Evolutionary conservation across 1,140 invertebrate species (phyloP), one percentile per base, ranked within the genome.

Genomic region (Liolophura sinensis): DNA sequence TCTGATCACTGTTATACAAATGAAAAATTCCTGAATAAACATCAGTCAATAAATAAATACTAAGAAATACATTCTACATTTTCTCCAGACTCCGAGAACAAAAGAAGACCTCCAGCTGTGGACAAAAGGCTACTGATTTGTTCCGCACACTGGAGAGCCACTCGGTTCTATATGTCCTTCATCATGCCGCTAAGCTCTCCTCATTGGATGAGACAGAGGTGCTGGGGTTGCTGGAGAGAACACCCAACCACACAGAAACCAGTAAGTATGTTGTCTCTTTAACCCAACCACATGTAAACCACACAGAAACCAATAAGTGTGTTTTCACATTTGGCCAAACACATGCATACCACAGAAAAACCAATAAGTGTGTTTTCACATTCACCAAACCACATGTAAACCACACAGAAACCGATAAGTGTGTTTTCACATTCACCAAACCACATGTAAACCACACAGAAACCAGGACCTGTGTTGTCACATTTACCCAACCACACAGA

Each of bases 101-200:
- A 40, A 55, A 48, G 3, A 40, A 40, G 31, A 40, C 31, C 9
- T 40, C 31, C 31, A 40, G 31, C 31, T 5, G 3, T 5, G 31
- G 31, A 40, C 31, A 40, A 9, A 40, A 73, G 60, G 77, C 78
- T 25, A 77, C 74, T 52, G 72, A 76, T 46, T 69, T 83, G 64
- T 77, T 83, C 62, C 74, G 74, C 18, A 74, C 77, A 1, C 73
- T 83, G 47, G 80, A 80, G 52, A 77, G 68, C 12, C 79, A 83
- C 56, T 82, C 81, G n/a, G 77, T 81, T n/a, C 63, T 83, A 7
- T 79, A 78, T 68, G 74, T 83, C 25, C 74, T 83, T 12, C 76
- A 83, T 27, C 76, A 76, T 40, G 77, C 74, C 18, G 79, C 79
- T 25, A 69, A 71, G n/a, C 62, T 83, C 27, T 67, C 75, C 47